phyloP scores from a whole-genome alignment of 1,140 invertebrate genomes.

The Bactericera cockerelli region DNA sequence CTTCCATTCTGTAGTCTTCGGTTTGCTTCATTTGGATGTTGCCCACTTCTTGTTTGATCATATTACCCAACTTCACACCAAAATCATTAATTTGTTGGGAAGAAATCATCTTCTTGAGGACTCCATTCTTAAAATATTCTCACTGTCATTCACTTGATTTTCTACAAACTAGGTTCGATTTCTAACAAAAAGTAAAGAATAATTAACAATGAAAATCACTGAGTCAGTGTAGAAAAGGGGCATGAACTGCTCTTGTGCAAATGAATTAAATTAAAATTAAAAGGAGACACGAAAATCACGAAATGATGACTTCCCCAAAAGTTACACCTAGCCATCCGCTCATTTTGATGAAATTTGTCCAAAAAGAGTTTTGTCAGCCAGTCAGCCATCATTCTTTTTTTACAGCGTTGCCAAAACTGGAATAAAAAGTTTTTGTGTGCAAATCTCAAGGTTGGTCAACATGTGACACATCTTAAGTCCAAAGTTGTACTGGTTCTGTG shows the following conservation, averaged over 20 bases:
- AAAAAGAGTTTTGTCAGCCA: background rate
- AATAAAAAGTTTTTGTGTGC: no score
- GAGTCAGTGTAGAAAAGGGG: no score
- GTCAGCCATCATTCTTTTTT: conserved; percentile 6
- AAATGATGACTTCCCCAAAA: background rate
- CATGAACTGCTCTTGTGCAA: no score
- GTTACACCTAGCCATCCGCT: conserved; percentile 7
- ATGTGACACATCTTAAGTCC: no score
- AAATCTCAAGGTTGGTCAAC: no score
- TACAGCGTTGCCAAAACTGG: background rate
- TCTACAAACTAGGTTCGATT: no score
- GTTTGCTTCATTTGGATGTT: background rate
- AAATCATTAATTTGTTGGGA: background rate
- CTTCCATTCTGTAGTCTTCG: conserved; percentile 1
- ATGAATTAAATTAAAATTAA: no score
- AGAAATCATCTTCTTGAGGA: background rate
- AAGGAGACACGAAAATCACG: no score
- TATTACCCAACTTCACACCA: conserved; percentile 6
- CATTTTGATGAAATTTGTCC: background rate
- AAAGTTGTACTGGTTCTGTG: no score
- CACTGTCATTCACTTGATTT: no score
- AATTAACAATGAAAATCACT: no score
- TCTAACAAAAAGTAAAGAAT: no score
- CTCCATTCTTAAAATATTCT: background rate
- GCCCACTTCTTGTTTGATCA: background rate